Base-by-base conservation (phyloP, 2,113 vertebrate species). In the Cricetomys ansorgei region DNA sequence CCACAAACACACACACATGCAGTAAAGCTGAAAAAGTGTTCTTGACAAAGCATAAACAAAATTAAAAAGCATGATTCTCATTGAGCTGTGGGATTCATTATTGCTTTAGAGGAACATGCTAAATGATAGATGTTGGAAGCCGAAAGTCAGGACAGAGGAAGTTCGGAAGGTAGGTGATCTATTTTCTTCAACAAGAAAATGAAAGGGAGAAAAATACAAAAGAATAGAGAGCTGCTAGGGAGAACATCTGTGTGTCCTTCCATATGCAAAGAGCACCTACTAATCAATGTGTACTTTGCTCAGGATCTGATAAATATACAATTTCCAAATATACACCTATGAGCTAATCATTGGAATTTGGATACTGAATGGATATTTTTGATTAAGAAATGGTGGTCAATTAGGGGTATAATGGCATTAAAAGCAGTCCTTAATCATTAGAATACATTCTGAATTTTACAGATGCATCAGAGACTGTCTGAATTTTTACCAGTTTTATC, bases 361-460 rank as follows among this genome's bases (percentile, higher is more conserved):
- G 34, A 29, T 77, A 57, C 48, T 45, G 25, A 90, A 31, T n/a
- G 11, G 1, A 21, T 79, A 91, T 88, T 69, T 53, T 7, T 86
- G 48, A 95, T 50, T 76, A 73, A 94, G n/a, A 87, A 87, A 79
- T 64, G 0, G 65, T 50, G 67, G 27, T 21, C 87, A 72, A 80
- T 57, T 59, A 69, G 16, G 12, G 25, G 4, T 83, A 21, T 45
- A 62, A 72, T 55, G n/a, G 31, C 65, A 17, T 83, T 92, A 43
- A 92, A 76, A 88, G n/a, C 13, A 17, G 48, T 69, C 50, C 19
- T 90, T 72, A 45, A 43, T 72, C 64, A 69, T 92, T 62, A 64
- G n/a, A 89, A 59, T 57, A 65, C 10, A 19, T 29, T 75, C 43
- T 48, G 8, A 89, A 80, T 92, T 91, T 91, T 94, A 88, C 64